Base-by-base conservation (phyloP, 2,797 vertebrate genomes). In the Mormyrus proboscirostris region DNA sequence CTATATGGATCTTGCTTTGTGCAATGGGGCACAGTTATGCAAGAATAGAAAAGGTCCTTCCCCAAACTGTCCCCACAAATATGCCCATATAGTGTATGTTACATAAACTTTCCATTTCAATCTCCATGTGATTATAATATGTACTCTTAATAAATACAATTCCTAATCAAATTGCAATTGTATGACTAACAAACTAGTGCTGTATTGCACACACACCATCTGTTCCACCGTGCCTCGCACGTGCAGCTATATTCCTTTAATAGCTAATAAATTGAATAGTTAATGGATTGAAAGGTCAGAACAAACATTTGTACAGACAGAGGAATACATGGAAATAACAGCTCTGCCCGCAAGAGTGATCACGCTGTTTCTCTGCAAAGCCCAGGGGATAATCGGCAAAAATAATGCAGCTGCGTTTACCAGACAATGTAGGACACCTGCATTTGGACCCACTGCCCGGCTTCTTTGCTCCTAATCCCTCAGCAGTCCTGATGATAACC, bases 301-400 rank as follows among this genome's bases (percentile, higher is more conserved):
- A 79, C 73, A 79, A 79, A 79, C 73, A 44, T 79, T 79, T 79
- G 73, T 38, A 19, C 65, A 38, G 29, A 69, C 65, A 73, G 12
- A 14, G 65, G 65, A 73, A 73, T 73, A 73, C 73, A 44, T 44
- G 73, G 14, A 79, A 79, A 47, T 79, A 44, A 41, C 41, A 41
- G 73, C 19, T 44, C 7, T 79, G 38, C 16, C 19, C 2, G 38
- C 7, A 44, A 79, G 73, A 79, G 38, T 41, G 38, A 79, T 79
- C 73, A 44, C 73, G 73, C 73, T 79, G 38, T 79, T 79, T 79
- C 53, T 53, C 88, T 76, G 76, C 55, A 51, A 88, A 88, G 51
- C 69, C 88, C 69, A 88, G 47, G 51, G 88, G 69, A 79, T 44
- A 79, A 44, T n/a, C 33, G 16, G 38, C 38, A 79, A 44, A 79